phyloP scores from a whole-genome alignment of 37 sponge, comb jelly and placozoan genomes.

The Theonella swinhoei region DNA sequence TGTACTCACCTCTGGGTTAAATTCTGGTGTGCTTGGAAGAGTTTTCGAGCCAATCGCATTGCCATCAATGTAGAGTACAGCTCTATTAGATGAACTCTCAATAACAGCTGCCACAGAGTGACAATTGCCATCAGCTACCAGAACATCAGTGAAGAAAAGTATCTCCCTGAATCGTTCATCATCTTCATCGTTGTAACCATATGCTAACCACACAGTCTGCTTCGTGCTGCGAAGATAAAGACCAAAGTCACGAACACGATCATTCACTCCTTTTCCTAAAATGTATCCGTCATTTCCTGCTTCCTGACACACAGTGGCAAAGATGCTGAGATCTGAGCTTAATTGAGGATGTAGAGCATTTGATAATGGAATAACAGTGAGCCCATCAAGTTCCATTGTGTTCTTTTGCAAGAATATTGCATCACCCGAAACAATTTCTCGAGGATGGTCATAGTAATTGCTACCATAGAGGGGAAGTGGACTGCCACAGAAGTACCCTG shows the following conservation, averaged over 20 bases:
- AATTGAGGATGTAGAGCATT: slow-evolving; percentile 33
- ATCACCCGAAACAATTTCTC: slow-evolving; percentile 21
- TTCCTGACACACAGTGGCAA: slow-evolving; percentile 70
- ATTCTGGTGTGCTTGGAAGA: slow-evolving; percentile 46
- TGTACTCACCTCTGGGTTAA: slow-evolving; percentile 62
- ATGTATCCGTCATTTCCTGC: slow-evolving; percentile 77
- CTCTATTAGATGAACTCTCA: slow-evolving; percentile 60
- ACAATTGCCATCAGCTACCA: slow-evolving; percentile 58
- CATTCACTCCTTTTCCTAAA: slow-evolving; percentile 70
- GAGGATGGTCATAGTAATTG: slow-evolving; percentile 48
- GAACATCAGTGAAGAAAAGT: slow-evolving; percentile 58
- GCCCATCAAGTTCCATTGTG: slow-evolving; percentile 40
- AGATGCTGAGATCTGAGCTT: slow-evolving; percentile 72
- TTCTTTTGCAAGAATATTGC: slow-evolving; percentile 48
- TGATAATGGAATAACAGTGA: slow-evolving; percentile 47
- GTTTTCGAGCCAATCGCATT: slow-evolving; percentile 15
- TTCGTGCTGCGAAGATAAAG: slow-evolving; percentile 70
- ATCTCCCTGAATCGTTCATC: slow-evolving; percentile 52
- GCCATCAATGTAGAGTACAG: slow-evolving; percentile 76
- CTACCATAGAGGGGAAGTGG: slow-evolving; percentile 24
- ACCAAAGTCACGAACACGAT: slow-evolving; percentile 72
- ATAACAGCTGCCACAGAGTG: slow-evolving; percentile 71
- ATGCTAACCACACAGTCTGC: slow-evolving; percentile 56
- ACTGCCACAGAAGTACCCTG: slow-evolving; percentile 63
- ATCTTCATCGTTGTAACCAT: slow-evolving; percentile 26